Evolutionary conservation across 2,888 invertebrate species (phyloP), one percentile per base, ranked within the genome.

Genomic region (Drosophila prostipennis): DNA sequence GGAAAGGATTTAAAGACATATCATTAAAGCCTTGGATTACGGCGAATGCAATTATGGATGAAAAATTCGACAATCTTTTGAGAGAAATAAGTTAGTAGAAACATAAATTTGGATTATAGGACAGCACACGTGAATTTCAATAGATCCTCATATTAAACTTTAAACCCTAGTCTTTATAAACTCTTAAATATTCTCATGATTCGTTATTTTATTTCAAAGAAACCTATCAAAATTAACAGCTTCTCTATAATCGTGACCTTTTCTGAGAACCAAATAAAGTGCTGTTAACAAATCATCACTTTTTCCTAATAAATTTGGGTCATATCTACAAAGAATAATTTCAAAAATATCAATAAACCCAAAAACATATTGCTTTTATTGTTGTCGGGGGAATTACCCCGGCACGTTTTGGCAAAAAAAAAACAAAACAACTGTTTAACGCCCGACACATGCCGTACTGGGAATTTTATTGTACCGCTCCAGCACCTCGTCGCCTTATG

Each of bases 381-480:
- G 6, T 16, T 34, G 42, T 37, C 3, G 13, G 37, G 60, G 63
- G 37, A 64, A 42, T 64, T 57, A 65, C 60, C 42, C 32, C 40
- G 54, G 51, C 68, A 53, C 64, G 61, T 54, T 63, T 59, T 45
- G 36, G 14, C 48, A 70, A 59, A 65, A 64, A 71, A 72, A 72
- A 74, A 64, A 72, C 75, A 65, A 46, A 49, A 58, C 5, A 32
- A 54, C 39, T 5, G 60, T 58, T 75, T 48, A 43, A 78, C 61
- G 29, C 19, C 40, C 40, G 53, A 56, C 72, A 61, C 68, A 77
- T 48, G 58, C 7, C 67, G 13, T 34, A 48, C 61, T 36, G n/a
- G 16, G 19, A 34, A 52, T 34, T 13, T 16, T 34, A 16, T 16
- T 64, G 19, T 26, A 6, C 36, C 19, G 13, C 6, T 14, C n/a